Evolutionary conservation across 2,888 invertebrate species (phyloP).

Genomic region (Lasius fuliginosus): DNA sequence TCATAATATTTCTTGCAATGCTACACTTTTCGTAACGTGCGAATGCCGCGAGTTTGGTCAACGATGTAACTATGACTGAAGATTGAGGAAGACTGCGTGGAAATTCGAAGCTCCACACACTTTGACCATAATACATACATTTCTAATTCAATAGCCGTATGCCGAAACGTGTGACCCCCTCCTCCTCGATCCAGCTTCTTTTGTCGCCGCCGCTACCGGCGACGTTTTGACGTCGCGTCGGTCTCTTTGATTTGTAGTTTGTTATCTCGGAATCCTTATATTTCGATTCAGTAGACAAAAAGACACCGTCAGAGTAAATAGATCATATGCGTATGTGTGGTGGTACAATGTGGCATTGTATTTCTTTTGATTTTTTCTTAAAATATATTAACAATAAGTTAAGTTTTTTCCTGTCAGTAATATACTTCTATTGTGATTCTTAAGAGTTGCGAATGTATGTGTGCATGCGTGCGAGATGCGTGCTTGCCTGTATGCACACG

Average conservation of each 20-base stretch:
- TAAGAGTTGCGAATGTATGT: not conserved
- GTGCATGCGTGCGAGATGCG: not conserved
- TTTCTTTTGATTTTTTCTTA: not conserved
- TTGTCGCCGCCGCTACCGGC: not conserved
- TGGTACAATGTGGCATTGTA: not conserved
- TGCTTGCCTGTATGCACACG: not conserved
- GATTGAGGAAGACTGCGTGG: not conserved
- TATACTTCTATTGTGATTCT: not conserved
- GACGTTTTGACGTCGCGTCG: not conserved
- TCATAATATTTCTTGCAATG: not conserved
- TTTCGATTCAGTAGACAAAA: not conserved
- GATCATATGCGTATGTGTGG: not conserved
- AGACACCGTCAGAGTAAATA: not conserved
- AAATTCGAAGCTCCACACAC: not conserved
- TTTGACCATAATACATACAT: not conserved
- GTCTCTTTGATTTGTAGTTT: not conserved
- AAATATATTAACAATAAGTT: not conserved
- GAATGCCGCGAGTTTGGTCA: not conserved
- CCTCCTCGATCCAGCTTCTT: not conserved
- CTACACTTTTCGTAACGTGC: no score
- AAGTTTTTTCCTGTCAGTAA: not conserved
- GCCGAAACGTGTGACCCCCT: not conserved
- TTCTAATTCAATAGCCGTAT: not conserved
- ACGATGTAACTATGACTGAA: not conserved
- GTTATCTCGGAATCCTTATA: not conserved